phyloP scores from a whole-genome alignment of 2,113 vertebrate species.

The Euleptes europaea region DNA sequence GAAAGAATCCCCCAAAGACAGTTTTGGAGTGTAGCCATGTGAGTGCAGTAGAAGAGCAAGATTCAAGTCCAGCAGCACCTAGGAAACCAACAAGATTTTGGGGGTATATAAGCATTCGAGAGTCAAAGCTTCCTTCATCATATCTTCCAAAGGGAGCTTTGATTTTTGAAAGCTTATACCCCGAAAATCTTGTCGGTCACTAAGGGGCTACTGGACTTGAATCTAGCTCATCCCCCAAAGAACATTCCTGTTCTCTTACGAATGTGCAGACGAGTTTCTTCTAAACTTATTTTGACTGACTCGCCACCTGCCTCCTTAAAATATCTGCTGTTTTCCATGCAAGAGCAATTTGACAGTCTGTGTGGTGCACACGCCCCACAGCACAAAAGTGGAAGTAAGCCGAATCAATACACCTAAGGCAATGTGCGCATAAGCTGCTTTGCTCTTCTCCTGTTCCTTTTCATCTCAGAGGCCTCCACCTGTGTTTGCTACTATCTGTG shows the following conservation, averaged over 20 bases:
- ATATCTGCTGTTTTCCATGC: background rate
- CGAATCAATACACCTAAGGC: background rate
- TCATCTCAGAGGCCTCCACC: background rate
- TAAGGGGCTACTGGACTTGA: too few species aligned
- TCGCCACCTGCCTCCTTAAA: background rate
- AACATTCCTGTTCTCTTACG: background rate
- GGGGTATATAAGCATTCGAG: too few species aligned
- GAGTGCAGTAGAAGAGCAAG: too few species aligned
- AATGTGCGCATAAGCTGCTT: background rate
- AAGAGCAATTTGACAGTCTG: background rate
- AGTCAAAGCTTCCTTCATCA: too few species aligned
- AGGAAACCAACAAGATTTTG: too few species aligned
- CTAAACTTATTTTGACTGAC: background rate
- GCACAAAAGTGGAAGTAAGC: slow-evolving; percentile 6
- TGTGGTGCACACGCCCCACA: background rate
- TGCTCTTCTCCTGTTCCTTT: slow-evolving; percentile 11
- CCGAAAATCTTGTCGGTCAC: too few species aligned
- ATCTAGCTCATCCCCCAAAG: background rate
- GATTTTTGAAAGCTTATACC: too few species aligned
- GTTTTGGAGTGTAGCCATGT: too few species aligned
- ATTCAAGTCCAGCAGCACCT: too few species aligned
- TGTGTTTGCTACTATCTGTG: background rate
- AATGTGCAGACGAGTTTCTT: background rate
- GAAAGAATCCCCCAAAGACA: too few species aligned
- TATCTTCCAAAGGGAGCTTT: too few species aligned